phyloP scores from a whole-genome alignment of 37 sponge, comb jelly and placozoan genomes.

The Dysidea cf. avara region DNA sequence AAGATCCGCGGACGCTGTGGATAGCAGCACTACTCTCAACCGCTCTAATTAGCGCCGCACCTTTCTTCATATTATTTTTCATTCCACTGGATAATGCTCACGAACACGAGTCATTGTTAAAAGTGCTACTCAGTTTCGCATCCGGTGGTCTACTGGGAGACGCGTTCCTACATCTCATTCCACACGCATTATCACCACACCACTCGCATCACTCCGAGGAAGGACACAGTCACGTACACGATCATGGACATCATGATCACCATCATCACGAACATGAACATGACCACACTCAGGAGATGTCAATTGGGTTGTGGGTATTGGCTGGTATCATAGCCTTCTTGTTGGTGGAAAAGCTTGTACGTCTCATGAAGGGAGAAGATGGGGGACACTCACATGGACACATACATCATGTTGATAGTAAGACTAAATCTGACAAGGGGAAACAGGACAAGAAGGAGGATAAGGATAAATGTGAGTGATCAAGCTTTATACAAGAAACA shows the following conservation, averaged over 20 bases:
- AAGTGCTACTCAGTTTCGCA: conserved; percentile 91
- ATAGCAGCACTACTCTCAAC: conserved; percentile 77
- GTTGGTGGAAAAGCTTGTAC: conserved; percentile 85
- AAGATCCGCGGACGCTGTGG: conserved; percentile 65
- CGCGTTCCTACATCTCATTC: conserved; percentile 95
- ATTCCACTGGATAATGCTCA: conserved; percentile 72
- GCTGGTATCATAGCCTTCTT: conserved; percentile 87
- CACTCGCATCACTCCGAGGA: conserved; percentile 27
- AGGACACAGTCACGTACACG: conserved; percentile 21
- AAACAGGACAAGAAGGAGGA: too few species aligned
- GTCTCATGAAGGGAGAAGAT: conserved; percentile 68
- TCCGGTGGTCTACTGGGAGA: conserved; percentile 95
- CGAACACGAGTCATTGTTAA: conserved; percentile 70
- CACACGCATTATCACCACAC: conserved; percentile 90
- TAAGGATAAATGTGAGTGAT: too few species aligned
- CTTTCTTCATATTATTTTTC: conserved; percentile 86
- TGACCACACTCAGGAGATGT: conserved; percentile 77
- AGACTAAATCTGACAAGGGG: too few species aligned
- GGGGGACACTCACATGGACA: conserved; percentile 65
- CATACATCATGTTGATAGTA: too few species aligned
- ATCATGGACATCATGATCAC: conserved; percentile 45
- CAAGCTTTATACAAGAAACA: too few species aligned
- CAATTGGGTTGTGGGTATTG: conserved; percentile 86
- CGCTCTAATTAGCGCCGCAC: conserved; percentile 79
- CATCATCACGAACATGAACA: conserved; percentile 38